phyloP scores from a whole-genome alignment of 1,140 invertebrate species.

The Periplaneta americana region DNA sequence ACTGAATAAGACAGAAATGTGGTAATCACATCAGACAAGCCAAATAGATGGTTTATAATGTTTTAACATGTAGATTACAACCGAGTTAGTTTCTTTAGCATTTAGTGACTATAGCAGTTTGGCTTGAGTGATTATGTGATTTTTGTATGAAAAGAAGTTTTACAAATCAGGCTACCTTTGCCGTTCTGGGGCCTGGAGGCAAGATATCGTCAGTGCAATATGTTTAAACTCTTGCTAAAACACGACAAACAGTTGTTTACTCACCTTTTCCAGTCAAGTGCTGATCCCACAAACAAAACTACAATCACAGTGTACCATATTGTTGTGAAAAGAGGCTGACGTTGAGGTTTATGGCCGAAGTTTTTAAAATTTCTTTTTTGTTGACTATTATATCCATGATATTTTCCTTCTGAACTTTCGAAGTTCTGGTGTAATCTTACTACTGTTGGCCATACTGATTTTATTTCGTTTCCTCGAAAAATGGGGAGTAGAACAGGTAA shows the following conservation, averaged over 20 bases:
- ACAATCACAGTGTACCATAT: slow-evolving; percentile 36
- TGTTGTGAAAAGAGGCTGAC: slow-evolving; percentile 33
- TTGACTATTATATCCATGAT: slow-evolving; percentile 7
- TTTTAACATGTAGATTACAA: neutral
- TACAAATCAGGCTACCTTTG: neutral
- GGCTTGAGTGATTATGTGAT: too few species aligned
- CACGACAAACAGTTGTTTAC: slow-evolving; percentile 14
- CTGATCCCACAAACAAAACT: slow-evolving; percentile 27
- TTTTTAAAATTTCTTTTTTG: slow-evolving; percentile 40
- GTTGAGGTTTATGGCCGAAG: slow-evolving; percentile 45
- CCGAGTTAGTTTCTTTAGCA: neutral
- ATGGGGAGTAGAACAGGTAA: neutral
- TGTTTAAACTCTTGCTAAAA: slow-evolving; percentile 1
- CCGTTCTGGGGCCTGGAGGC: neutral
- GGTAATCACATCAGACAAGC: too few species aligned
- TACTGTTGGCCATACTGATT: neutral
- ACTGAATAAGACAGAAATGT: too few species aligned
- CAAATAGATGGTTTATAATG: too few species aligned
- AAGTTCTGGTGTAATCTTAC: neutral
- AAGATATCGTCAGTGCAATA: neutral
- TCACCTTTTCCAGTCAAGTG: slow-evolving; percentile 42
- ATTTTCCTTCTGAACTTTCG: neutral
- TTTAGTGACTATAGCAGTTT: too few species aligned
- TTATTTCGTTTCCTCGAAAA: neutral
- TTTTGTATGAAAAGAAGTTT: too few species aligned